A percentile compares a stretch with the other conserved stretches of the same genome.
Conservation (phyloP, 2,888 invertebrate species). For the Pegoplata infirma region DNA sequence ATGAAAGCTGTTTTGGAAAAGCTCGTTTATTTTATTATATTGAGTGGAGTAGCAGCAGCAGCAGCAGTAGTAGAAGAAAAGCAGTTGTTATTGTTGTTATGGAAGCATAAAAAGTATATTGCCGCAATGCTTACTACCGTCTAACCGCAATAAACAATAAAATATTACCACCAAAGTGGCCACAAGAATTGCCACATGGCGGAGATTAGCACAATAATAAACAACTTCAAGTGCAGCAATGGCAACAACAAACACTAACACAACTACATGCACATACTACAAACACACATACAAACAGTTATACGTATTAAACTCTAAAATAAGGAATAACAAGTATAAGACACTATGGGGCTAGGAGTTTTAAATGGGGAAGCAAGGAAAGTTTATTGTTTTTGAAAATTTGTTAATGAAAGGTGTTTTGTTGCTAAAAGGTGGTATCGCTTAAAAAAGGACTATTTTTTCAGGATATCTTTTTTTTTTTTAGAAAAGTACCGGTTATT, state of each 20-base stretch:
- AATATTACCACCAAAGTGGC: slow-evolving; percentile 64
- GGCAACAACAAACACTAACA: slow-evolving; percentile 11
- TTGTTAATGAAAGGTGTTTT: too few species aligned
- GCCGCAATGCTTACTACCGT: slow-evolving; percentile 62
- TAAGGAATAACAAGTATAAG: neutral
- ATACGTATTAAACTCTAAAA: neutral
- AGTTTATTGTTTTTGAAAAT: too few species aligned
- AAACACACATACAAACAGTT: slow-evolving; percentile 5
- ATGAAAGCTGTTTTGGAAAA: slow-evolving; percentile 35
- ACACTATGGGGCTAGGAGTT: neutral
- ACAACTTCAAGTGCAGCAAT: slow-evolving; percentile 63
- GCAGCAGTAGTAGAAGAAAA: slow-evolving; percentile 8
- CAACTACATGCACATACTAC: slow-evolving; percentile 1
- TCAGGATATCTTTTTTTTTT: too few species aligned
- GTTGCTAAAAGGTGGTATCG: too few species aligned
- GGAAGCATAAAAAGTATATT: slow-evolving; percentile 22
- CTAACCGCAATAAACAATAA: slow-evolving; percentile 63
- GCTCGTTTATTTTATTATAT: slow-evolving; percentile 32
- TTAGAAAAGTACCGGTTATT: too few species aligned
- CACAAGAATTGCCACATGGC: slow-evolving; percentile 63
- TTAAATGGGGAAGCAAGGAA: too few species aligned
- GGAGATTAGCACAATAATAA: slow-evolving; percentile 64
- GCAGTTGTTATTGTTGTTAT: neutral
- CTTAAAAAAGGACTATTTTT: too few species aligned
- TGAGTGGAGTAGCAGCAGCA: slow-evolving; percentile 35